These are phyloP conservation scores for Eupsittula cactorum DNA, from an alignment of 2,113 vertebrate species.

Conservation along the genomic window DNA sequence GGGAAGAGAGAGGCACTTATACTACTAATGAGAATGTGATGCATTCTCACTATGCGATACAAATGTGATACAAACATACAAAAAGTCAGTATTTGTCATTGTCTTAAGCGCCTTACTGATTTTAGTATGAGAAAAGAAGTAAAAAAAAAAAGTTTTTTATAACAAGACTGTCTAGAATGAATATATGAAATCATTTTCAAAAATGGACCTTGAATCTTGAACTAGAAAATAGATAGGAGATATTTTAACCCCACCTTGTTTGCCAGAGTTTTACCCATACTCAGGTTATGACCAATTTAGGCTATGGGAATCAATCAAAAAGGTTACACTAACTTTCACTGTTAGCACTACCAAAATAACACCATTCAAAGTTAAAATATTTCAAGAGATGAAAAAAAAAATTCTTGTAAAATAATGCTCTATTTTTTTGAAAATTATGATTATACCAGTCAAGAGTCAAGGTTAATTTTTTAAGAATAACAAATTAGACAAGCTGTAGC, in stretches of 20 bases:
- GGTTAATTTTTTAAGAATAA: background rate
- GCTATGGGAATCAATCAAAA: background rate
- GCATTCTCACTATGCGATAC: background rate
- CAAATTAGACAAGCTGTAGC: background rate
- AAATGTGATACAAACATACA: background rate
- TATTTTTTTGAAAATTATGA: background rate
- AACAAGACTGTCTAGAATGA: background rate
- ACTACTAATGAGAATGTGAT: background rate
- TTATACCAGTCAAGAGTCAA: background rate
- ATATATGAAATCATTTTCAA: background rate
- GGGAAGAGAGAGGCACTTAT: background rate
- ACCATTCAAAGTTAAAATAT: background rate
- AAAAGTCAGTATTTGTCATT: background rate
- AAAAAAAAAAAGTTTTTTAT: background rate
- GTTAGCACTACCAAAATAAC: background rate
- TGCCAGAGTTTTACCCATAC: background rate
- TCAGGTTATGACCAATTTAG: background rate
- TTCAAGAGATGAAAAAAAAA: background rate
- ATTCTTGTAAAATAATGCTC: background rate
- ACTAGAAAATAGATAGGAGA: background rate
- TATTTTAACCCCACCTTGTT: background rate
- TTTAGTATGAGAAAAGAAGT: background rate
- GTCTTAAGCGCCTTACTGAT: background rate
- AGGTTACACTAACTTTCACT: background rate
- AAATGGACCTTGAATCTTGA: background rate